These are phyloP conservation scores for Amaurobius ferox DNA, from an alignment of 2,888 invertebrate species.

Conservation along the genomic window DNA sequence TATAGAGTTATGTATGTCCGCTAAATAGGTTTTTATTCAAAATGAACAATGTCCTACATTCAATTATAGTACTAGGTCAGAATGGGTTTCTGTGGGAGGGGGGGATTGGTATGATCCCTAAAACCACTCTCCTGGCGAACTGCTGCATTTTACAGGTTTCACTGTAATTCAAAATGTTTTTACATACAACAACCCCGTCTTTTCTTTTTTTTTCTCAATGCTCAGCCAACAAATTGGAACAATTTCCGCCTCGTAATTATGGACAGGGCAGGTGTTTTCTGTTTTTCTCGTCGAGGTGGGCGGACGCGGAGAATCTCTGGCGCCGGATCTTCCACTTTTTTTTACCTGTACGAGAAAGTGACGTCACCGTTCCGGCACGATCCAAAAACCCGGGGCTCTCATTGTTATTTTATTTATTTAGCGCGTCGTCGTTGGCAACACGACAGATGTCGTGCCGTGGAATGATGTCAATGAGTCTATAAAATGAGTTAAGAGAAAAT, in stretches of 20 bases:
- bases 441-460: neutral
- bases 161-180: no score
- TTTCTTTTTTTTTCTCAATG: no score
- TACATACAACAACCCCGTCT: no score
- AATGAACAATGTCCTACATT: no score
- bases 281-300: neutral
- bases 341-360: neutral
- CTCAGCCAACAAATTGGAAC: neutral
- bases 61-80: no score
- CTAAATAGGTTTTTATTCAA: no score
- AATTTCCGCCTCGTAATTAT: neutral
- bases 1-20: no score
- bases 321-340: neutral
- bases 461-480: neutral
- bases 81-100: no score
- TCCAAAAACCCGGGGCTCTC: neutral
- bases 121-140: no score
- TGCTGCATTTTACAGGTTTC: no score
- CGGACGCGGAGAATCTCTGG: neutral
- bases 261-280: neutral
- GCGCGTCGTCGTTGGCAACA: conserved; percentile 6
- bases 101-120: no score
- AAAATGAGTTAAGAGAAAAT: no score
- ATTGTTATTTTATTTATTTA: neutral
- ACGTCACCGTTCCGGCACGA: neutral